phyloP scores from a whole-genome alignment of 2,113 vertebrate species.

The Xiphias gladius region DNA sequence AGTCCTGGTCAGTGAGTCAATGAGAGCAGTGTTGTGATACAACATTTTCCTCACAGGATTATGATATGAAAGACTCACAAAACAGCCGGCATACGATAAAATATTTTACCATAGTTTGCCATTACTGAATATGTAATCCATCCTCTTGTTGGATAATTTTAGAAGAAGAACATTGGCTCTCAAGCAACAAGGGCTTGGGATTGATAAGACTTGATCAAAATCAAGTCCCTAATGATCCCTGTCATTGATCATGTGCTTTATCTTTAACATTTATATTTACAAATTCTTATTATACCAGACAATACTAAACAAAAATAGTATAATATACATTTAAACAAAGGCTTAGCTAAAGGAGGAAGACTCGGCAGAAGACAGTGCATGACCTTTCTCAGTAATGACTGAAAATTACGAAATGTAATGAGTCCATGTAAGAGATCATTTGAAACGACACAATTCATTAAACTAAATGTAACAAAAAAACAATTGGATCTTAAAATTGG shows the following conservation, averaged over 20 bases:
- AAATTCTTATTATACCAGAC: not conserved
- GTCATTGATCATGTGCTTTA: slow-evolving; percentile 27
- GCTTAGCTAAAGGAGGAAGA: not conserved
- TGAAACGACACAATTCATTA: too few species aligned
- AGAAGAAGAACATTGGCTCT: slow-evolving; percentile 4
- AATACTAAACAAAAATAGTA: not conserved
- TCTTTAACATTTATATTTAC: slow-evolving; percentile 18
- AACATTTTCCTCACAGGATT: not conserved
- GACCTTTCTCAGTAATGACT: not conserved
- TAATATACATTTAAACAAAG: not conserved
- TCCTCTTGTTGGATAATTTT: not conserved
- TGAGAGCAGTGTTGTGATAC: slow-evolving; percentile 4
- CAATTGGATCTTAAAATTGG: not conserved
- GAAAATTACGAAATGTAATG: not conserved
- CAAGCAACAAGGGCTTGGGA: not conserved
- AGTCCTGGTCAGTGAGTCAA: slow-evolving; percentile 5
- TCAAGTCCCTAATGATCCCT: slow-evolving; percentile 17
- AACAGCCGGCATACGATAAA: not conserved
- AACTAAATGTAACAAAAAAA: too few species aligned
- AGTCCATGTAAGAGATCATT: too few species aligned
- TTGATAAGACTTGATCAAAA: slow-evolving; percentile 35
- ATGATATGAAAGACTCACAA: not conserved
- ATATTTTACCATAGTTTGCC: not conserved
- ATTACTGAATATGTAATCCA: not conserved
- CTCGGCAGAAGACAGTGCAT: not conserved